A percentile compares a stretch with the other conserved stretches of the same genome.
Evolutionary conservation across 1,140 invertebrate genomes (phyloP).

Genomic region (Dolichoris vasculosae): DNA sequence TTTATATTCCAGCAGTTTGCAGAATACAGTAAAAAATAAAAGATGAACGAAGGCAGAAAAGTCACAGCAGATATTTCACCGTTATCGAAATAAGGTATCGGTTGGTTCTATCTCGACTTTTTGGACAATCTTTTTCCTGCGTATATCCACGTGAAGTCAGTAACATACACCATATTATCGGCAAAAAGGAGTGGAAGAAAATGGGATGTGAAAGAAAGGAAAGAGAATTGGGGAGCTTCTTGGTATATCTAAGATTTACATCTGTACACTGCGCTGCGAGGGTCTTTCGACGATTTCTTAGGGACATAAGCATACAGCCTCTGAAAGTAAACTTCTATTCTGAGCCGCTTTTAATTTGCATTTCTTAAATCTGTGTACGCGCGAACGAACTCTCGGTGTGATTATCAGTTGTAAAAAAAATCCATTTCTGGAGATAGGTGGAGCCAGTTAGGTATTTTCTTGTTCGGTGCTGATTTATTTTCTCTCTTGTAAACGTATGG

Average conservation of each 20-base stretch:
- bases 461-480: neutral
- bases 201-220: slow-evolving; percentile 8
- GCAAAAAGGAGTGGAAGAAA: slow-evolving; percentile 5
- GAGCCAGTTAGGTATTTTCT: neutral
- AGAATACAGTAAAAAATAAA: slow-evolving; percentile 12
- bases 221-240: neutral
- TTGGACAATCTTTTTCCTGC: slow-evolving; percentile 1
- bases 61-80: slow-evolving; percentile 26
- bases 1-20: slow-evolving; percentile 15
- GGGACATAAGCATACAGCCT: neutral
- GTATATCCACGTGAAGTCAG: slow-evolving; percentile 1
- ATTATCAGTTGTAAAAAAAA: neutral
- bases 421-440: neutral
- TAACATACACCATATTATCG: slow-evolving; percentile 7
- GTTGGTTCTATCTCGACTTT: slow-evolving; percentile 5
- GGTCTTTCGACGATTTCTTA: neutral
- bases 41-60: slow-evolving; percentile 1
- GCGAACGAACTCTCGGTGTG: neutral
- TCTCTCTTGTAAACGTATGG: neutral
- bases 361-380: neutral
- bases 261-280: neutral
- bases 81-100: slow-evolving; percentile 42
- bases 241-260: slow-evolving; percentile 23
- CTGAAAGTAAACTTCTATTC: neutral
- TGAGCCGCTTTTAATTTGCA: slow-evolving; percentile 22